Evolutionary conservation across 2,113 vertebrate genomes (phyloP).

Genomic region (Hypocryptadius cinnamomeus): DNA sequence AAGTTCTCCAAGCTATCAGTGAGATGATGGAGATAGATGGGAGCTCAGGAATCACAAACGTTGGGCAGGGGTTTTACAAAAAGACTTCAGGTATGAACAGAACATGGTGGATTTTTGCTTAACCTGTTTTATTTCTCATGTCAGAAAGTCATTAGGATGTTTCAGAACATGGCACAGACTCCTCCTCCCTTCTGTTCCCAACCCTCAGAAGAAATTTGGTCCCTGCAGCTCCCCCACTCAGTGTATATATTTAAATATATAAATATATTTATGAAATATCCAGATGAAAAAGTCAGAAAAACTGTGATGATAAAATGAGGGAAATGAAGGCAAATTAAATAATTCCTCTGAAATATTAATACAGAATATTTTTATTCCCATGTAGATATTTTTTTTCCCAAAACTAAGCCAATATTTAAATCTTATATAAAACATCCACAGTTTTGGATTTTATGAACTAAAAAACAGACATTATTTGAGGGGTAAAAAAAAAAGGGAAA

Average conservation of each 20-base stretch:
- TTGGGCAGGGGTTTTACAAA: background rate
- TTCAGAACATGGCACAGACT: background rate
- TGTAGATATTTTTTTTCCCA: fast-evolving
- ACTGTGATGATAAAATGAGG: background rate
- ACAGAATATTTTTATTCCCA: background rate
- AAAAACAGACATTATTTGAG: background rate
- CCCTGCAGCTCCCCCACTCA: background rate
- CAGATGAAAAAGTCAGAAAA: background rate
- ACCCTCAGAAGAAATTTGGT: background rate
- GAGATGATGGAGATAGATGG: background rate
- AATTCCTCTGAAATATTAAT: background rate
- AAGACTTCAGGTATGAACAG: background rate
- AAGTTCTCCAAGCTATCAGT: background rate
- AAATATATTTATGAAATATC: background rate
- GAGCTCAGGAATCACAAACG: background rate
- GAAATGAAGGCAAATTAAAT: background rate
- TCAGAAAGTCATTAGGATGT: background rate
- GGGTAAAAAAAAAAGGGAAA: background rate
- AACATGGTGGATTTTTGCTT: background rate
- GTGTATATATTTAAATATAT: background rate
- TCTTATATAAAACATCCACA: background rate
- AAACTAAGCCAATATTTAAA: background rate
- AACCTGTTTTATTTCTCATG: background rate
- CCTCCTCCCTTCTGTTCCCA: background rate
- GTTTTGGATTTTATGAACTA: background rate